phyloP scores from a whole-genome alignment of 2,113 vertebrate genomes.

The Galbula dea region DNA sequence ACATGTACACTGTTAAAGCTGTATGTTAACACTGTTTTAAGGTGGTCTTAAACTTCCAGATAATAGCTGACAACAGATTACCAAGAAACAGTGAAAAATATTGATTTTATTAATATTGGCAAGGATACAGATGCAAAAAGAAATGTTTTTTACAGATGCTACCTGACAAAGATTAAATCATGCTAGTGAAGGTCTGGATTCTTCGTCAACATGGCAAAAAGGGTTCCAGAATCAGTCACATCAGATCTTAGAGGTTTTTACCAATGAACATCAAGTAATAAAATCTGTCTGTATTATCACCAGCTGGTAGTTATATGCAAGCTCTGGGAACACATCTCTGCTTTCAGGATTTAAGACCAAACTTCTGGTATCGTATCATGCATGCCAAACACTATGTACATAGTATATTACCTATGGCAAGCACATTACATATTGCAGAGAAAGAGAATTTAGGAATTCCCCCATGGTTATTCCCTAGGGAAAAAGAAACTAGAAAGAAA shows the following conservation, averaged over 20 bases:
- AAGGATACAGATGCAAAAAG: not conserved
- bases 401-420: not conserved
- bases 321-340: not conserved
- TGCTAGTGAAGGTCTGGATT: not conserved
- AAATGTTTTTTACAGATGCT: not conserved
- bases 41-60: not conserved
- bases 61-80: not conserved
- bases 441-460: not conserved
- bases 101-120: not conserved
- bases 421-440: not conserved
- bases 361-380: not conserved
- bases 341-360: conserved; percentile 23
- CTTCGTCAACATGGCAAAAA: not conserved
- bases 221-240: not conserved
- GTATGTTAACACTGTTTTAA: not conserved
- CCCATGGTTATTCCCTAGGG: not conserved
- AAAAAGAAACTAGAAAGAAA: conserved; percentile 33
- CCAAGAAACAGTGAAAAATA: not conserved
- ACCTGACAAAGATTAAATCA: not conserved
- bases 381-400: not conserved
- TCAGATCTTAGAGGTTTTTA: not conserved
- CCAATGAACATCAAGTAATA: not conserved
- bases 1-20: not conserved
- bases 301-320: conserved; percentile 21
- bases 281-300: not conserved